Conservation (phyloP, 2,797 vertebrate species). For the Danio aesculapii region DNA sequence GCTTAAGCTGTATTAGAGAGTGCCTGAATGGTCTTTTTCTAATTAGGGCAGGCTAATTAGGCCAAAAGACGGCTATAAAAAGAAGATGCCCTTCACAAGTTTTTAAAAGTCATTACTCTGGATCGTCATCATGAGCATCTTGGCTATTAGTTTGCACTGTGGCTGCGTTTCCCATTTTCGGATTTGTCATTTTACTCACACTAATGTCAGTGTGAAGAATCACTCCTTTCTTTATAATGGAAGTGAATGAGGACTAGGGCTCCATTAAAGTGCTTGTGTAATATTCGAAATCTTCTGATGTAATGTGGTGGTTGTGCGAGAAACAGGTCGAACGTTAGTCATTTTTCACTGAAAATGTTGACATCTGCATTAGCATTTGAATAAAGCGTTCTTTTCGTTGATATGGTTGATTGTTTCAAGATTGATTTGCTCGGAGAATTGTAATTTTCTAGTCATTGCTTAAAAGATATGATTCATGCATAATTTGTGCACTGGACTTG, state of each 20-base stretch:
- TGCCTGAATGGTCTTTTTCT: constrained; percentile 1
- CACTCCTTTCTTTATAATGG: not conserved
- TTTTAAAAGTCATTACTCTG: constrained; percentile 7
- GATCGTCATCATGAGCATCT: constrained; percentile 24
- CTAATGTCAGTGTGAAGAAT: not conserved
- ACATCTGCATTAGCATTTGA: not conserved
- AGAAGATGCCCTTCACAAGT: constrained; percentile 17
- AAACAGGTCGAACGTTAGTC: not conserved
- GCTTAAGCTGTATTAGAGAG: not conserved
- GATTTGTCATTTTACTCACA: not conserved
- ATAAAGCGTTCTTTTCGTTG: not conserved
- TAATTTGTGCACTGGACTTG: not conserved
- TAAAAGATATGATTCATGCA: not conserved
- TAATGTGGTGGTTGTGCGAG: not conserved
- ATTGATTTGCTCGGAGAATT: not conserved
- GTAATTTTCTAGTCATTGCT: not conserved
- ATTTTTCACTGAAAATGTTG: not conserved
- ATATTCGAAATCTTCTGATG: not conserved
- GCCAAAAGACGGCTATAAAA: constrained; percentile 25
- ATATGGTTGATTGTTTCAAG: not conserved
- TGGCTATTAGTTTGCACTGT: not conserved
- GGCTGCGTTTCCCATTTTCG: not conserved
- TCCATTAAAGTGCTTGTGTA: not conserved
- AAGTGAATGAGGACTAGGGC: not conserved
- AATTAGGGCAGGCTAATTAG: constrained; percentile 31